Evolutionary conservation across 2,797 vertebrate species (phyloP).

Genomic region (Phataginus tricuspis): DNA sequence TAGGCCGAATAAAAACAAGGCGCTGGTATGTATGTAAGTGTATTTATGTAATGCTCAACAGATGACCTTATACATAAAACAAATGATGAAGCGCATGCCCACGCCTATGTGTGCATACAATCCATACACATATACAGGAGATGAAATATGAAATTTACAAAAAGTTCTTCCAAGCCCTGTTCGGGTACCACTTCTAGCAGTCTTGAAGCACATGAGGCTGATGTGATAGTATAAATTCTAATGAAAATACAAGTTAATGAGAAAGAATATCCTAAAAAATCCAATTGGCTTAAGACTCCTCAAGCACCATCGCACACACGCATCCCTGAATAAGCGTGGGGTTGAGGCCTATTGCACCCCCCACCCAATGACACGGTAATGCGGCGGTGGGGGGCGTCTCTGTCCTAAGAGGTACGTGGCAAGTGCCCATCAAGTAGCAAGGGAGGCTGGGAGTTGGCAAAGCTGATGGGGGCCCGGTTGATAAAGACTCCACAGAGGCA

Average conservation of each 20-base stretch:
- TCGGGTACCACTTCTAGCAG: neutral
- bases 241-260: neutral
- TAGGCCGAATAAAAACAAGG: neutral
- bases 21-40: accelerated
- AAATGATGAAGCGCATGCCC: neutral
- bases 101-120: accelerated
- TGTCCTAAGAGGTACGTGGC: neutral
- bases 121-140: accelerated
- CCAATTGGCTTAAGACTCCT: too few relatives aligned
- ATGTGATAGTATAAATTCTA: neutral
- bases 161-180: neutral
- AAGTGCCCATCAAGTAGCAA: accelerated
- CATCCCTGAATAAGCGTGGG: accelerated
- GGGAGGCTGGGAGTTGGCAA: neutral
- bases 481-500: accelerated
- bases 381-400: neutral
- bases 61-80: neutral
- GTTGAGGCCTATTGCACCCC: neutral
- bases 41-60: neutral
- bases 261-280: accelerated
- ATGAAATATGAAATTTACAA: neutral
- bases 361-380: too few relatives aligned
- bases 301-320: accelerated
- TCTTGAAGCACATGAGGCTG: neutral
- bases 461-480: accelerated